Percentiles rank a stretch among this genome's conserved stretches.
These are phyloP conservation scores for Steinernema carpocapsae DNA, from an alignment of 2,888 invertebrate species.

Conservation along the genomic window DNA sequence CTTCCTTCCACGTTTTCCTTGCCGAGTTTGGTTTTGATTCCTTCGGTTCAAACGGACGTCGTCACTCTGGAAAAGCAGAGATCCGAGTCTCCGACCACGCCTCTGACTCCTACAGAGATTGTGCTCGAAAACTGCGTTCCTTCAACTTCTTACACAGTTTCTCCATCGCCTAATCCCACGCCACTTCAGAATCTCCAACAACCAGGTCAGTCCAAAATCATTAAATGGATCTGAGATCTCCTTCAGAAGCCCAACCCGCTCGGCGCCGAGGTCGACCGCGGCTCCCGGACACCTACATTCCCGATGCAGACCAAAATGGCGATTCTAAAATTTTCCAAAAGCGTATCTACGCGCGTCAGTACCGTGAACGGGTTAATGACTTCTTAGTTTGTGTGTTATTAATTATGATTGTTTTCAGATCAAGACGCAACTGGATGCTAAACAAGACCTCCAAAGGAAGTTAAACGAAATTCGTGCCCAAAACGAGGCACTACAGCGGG, in stretches of 20 bases:
- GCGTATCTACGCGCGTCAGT: constrained; percentile 23
- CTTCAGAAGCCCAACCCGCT: neutral
- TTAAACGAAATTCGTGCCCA: constrained; percentile 19
- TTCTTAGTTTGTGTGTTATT: neutral
- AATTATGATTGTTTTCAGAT: neutral
- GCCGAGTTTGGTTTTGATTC: neutral
- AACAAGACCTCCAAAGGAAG: constrained; percentile 20
- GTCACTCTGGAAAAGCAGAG: neutral
- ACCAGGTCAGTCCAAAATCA: no score
- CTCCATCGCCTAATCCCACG: neutral
- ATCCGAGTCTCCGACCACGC: neutral
- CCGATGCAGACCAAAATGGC: neutral
- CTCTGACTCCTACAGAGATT: constrained; percentile 7
- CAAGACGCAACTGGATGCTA: constrained; percentile 24
- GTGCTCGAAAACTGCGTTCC: neutral
- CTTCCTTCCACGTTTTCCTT: neutral
- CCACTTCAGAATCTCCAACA: no score
- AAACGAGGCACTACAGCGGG: constrained; percentile 11
- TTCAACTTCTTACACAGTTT: neutral
- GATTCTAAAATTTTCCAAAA: constrained; percentile 27
- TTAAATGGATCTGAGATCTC: neutral
- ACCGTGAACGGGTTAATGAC: constrained; percentile 19
- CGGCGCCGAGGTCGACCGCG: constrained; percentile 12
- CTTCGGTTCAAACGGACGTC: neutral
- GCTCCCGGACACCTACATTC: constrained; percentile 7